phyloP scores from a whole-genome alignment of 1,140 invertebrate species.

The Drosophila kurseongensis region DNA sequence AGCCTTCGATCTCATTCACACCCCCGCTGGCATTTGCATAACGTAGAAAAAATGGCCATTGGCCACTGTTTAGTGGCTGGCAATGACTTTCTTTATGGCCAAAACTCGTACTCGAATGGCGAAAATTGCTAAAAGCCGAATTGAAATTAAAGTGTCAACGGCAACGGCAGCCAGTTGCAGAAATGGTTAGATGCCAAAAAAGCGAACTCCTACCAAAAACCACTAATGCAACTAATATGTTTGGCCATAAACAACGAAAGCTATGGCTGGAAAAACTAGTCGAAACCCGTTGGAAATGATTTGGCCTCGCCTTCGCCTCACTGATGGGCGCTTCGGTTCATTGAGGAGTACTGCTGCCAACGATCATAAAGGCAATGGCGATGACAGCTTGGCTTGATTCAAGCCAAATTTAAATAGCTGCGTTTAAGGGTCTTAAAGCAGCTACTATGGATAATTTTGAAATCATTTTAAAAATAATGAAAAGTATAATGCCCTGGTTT shows the following conservation, averaged over 20 bases:
- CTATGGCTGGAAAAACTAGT: conserved; percentile 52
- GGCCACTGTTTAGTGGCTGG: conserved; percentile 46
- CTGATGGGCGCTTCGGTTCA: conserved; percentile 48
- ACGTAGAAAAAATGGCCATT: conserved; percentile 52
- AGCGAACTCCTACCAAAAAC: conserved; percentile 57
- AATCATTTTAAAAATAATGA: too few relatives aligned
- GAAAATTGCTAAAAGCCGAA: conserved; percentile 70
- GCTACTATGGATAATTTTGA: background rate
- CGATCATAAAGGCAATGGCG: conserved; percentile 26
- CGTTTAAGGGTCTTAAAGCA: too few relatives aligned
- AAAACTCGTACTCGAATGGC: conserved; percentile 34
- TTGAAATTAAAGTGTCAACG: conserved; percentile 78
- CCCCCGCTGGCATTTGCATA: conserved; percentile 59
- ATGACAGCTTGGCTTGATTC: background rate
- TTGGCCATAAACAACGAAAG: conserved; percentile 80
- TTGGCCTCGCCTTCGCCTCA: conserved; percentile 31
- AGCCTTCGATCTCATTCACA: conserved; percentile 35
- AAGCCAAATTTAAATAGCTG: too few relatives aligned
- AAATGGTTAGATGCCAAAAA: conserved; percentile 68
- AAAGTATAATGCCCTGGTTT: too few relatives aligned
- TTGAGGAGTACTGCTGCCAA: conserved; percentile 40
- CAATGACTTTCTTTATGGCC: conserved; percentile 73
- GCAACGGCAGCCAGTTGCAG: conserved; percentile 62
- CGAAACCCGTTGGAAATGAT: conserved; percentile 53
- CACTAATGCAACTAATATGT: conserved; percentile 73